These are phyloP conservation scores for Cephus cinctus DNA, from an alignment of 1,140 invertebrate genomes.

Conservation along the genomic window DNA sequence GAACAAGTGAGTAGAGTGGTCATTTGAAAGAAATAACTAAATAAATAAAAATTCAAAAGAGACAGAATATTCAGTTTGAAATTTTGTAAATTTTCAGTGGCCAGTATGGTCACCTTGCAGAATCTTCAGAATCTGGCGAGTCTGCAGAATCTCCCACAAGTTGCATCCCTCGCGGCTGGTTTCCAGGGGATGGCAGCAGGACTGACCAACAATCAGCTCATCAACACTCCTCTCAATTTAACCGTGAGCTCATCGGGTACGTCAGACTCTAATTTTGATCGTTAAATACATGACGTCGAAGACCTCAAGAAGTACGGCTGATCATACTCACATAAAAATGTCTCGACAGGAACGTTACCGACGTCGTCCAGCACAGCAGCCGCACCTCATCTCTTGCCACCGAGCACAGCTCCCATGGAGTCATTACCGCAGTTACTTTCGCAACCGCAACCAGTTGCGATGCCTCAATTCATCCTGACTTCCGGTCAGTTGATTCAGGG, in stretches of 20 bases:
- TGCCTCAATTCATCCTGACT: slow-evolving; percentile 87
- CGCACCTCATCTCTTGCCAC: slow-evolving; percentile 48
- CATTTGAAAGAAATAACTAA: not conserved
- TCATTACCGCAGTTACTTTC: slow-evolving; percentile 59
- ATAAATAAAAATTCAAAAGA: too few relatives aligned
- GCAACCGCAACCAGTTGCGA: slow-evolving; percentile 69
- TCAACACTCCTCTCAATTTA: slow-evolving; percentile 78
- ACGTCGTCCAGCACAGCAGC: slow-evolving; percentile 53
- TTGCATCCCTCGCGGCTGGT: slow-evolving; percentile 67
- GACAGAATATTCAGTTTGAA: too few relatives aligned
- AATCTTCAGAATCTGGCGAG: slow-evolving; percentile 75
- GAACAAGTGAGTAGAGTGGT: slow-evolving; percentile 69
- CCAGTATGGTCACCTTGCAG: slow-evolving; percentile 73
- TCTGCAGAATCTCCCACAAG: slow-evolving; percentile 67
- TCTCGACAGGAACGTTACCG: slow-evolving; percentile 41
- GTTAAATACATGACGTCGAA: too few relatives aligned
- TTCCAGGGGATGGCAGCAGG: slow-evolving; percentile 70
- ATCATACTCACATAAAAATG: too few relatives aligned
- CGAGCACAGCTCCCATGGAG: slow-evolving; percentile 51
- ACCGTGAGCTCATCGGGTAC: slow-evolving; percentile 71
- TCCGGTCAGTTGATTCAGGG: slow-evolving; percentile 88
- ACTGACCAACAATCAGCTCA: slow-evolving; percentile 64
- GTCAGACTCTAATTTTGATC: too few relatives aligned
- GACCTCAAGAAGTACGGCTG: too few relatives aligned
- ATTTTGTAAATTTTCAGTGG: slow-evolving; percentile 59